Evolutionary conservation across 2,113 vertebrate genomes (phyloP), one percentile per base, ranked within the genome.

Genomic region (Mormoops blainvillei): DNA sequence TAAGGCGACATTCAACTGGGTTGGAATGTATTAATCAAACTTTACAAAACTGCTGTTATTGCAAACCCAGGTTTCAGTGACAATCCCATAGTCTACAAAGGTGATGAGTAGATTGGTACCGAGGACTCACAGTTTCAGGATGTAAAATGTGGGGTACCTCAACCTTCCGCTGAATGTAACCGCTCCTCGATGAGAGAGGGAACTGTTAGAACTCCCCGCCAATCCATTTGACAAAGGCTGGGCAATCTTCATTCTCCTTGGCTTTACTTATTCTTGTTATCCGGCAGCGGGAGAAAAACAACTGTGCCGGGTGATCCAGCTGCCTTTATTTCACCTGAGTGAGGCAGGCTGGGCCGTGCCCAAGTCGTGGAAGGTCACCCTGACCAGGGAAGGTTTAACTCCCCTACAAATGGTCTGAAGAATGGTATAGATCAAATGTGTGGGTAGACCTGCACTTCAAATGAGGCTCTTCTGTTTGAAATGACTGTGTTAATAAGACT

Each of bases 331-430:
- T 92, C 90, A 68, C 88, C 90, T 43, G 58, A 87, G 89, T 20
- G 81, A 89, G 93, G 38, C 33, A 84, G 90, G 28, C 33, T 82
- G 74, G 61, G 45, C 95, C 76, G 19, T 93, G 71, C 76, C 45
- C 74, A 38, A 43, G 31, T 83, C 87, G n/a, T 54, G 1, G 61
- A 92, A 96, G 91, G 94, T 97, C 94, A 97, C 87, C 86, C 85
- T 90, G 91, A 78, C 7, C 77, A 16, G 68, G 54, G 80, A 56
- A 58, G 11, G 52, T 43, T 31, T 16, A 82, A 68, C 48, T 94
- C n/a, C 41, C 14, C 26, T 31, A 43, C 81, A 63, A 54, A 88
- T 12, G 50, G 36, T n/a, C 28, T 83, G 78, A 52, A 48, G 54
- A 68, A 76, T 45, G 71, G 10, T 63, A 20, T 41, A 28, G 54